Evolutionary conservation across 2,888 invertebrate genomes (phyloP).

Genomic region (Leucophenga maculata): DNA sequence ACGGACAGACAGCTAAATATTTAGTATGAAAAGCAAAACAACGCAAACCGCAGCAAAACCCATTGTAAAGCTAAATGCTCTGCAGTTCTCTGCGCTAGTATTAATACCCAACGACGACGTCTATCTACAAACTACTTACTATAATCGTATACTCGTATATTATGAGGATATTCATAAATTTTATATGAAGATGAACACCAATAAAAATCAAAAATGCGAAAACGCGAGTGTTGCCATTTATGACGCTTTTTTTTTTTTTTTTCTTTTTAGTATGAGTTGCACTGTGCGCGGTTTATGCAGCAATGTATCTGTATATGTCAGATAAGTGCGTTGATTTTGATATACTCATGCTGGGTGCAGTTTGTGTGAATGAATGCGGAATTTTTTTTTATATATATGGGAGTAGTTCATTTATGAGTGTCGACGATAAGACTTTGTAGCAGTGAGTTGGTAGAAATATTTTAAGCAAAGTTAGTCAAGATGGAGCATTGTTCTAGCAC

Average conservation of each 20-base stretch:
- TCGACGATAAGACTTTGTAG: too few relatives aligned
- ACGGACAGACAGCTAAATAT: neutral
- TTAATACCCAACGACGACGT: too few relatives aligned
- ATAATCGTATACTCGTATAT: constrained; percentile 9
- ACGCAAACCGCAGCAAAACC: constrained; percentile 1
- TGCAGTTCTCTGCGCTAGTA: too few relatives aligned
- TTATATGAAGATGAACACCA: constrained; percentile 31
- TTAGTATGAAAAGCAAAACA: too few relatives aligned
- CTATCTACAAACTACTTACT: too few relatives aligned
- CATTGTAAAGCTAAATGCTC: constrained; percentile 56
- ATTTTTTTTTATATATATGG: neutral
- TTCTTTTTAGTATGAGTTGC: neutral
- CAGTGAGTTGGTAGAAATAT: too few relatives aligned
- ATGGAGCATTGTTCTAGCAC: too few relatives aligned
- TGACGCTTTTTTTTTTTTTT: constrained; percentile 30
- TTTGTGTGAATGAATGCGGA: constrained; percentile 24
- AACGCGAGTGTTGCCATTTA: constrained; percentile 45
- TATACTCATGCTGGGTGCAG: constrained; percentile 26
- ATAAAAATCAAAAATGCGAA: constrained; percentile 54
- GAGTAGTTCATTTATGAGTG: neutral
- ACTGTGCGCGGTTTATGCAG: constrained; percentile 24
- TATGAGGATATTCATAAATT: constrained; percentile 25
- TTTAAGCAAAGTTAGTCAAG: too few relatives aligned
- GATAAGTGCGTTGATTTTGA: neutral
- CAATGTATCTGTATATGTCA: neutral